These are phyloP conservation scores for Benthosema pterotum DNA, from an alignment of 2,797 vertebrate genomes.

Conservation along the genomic window DNA sequence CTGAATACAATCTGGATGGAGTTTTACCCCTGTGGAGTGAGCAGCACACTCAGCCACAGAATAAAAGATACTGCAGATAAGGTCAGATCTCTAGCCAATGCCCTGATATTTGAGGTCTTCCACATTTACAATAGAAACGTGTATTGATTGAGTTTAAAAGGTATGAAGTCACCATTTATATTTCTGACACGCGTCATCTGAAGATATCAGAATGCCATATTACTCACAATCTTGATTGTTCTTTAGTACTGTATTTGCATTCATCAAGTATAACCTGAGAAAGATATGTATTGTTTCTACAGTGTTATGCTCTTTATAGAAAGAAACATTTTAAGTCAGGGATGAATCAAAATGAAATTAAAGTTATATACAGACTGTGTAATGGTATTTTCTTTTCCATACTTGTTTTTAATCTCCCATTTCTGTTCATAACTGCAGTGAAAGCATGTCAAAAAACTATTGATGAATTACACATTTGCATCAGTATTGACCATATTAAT, in stretches of 20 bases:
- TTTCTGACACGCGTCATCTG: background rate
- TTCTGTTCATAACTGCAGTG: conserved; percentile 21
- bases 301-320: conserved; percentile 8
- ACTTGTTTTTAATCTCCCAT: background rate
- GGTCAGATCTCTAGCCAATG: background rate
- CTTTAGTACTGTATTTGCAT: background rate
- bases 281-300: background rate
- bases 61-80: background rate
- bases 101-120: background rate
- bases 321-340: conserved; percentile 3
- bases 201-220: background rate
- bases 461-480: no score
- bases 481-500: conserved; percentile 31
- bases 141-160: background rate
- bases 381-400: conserved; percentile 1
- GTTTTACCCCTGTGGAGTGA: background rate
- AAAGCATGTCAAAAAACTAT: conserved; percentile 23
- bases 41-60: background rate
- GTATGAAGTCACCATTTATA: background rate
- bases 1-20: background rate
- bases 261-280: background rate
- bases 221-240: background rate
- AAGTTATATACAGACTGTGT: no score
- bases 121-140: background rate
- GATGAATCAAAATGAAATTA: background rate